Conservation (phyloP, 2,113 vertebrate species). For the Sprattus sprattus region DNA sequence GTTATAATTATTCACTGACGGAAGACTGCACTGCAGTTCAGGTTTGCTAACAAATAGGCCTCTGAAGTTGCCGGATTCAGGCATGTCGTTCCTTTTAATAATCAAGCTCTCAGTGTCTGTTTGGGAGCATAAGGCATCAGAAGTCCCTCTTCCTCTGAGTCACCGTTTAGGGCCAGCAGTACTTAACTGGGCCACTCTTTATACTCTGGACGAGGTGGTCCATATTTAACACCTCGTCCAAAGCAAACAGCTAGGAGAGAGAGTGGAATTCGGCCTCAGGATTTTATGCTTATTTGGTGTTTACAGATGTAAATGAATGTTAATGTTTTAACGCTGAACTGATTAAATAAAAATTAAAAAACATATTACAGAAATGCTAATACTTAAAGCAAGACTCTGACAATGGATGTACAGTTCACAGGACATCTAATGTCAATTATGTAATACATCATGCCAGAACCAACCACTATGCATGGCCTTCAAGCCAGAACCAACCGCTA, state of each 20-base stretch:
- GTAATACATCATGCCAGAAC: no score
- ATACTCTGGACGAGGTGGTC: background rate
- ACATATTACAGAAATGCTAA: background rate
- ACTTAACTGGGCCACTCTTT: background rate
- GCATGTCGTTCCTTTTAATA: background rate
- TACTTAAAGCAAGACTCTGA: background rate
- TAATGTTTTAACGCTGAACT: background rate
- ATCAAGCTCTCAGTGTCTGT: background rate
- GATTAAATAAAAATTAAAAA: background rate
- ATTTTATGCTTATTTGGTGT: background rate
- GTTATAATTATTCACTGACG: background rate
- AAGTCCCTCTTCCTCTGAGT: background rate
- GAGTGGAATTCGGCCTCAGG: background rate
- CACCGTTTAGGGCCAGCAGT: background rate
- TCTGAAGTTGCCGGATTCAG: background rate
- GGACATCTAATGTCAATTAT: background rate
- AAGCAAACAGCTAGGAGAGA: background rate
- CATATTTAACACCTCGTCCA: slow-evolving; percentile 15
- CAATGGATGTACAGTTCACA: background rate
- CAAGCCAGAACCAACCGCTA: no score
- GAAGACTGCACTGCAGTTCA: background rate
- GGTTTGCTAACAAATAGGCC: background rate
- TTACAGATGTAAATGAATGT: background rate
- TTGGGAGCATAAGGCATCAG: background rate
- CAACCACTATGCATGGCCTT: no score